Percentiles rank a stretch among this genome's conserved stretches.
Conservation (phyloP, 2,888 invertebrate genomes). For the Eilema griseolum region DNA sequence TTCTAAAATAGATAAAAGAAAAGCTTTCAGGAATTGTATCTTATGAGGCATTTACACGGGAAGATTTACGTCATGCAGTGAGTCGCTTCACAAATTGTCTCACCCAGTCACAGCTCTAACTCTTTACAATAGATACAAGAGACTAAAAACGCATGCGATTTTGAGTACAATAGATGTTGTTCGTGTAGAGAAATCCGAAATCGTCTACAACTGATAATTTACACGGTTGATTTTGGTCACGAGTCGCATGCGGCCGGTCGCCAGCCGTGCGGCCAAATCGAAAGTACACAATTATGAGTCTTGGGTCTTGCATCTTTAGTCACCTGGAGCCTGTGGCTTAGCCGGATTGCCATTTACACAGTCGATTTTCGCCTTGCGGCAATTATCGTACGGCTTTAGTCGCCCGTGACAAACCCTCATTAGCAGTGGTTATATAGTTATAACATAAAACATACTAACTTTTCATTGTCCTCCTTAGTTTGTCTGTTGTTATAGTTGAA, state of each 20-base stretch:
- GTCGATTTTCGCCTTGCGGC: not conserved
- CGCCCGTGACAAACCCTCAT: not conserved
- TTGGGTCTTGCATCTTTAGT: no score
- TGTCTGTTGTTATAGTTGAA: constrained; percentile 51
- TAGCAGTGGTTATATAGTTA: no score
- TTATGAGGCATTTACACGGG: not conserved
- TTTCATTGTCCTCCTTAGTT: constrained; percentile 50
- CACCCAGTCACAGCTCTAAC: not conserved
- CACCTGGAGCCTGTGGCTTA: no score
- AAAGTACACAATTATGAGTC: no score
- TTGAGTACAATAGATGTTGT: no score
- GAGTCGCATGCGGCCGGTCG: no score
- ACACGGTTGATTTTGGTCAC: no score
- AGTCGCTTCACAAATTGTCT: not conserved
- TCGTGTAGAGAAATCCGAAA: no score
- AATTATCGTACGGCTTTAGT: not conserved
- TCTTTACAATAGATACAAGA: not conserved
- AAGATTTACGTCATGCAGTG: not conserved
- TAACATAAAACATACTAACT: constrained; percentile 50
- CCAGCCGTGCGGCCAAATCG: no score
- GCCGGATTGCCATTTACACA: no score
- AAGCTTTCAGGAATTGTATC: no score
- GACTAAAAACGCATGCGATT: not conserved
- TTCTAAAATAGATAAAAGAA: constrained; percentile 46
- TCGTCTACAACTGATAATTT: no score